Evolutionary conservation across 2,113 vertebrate species (phyloP), one percentile per base, ranked within the genome.

Genomic region (Orthonyx spaldingii): DNA sequence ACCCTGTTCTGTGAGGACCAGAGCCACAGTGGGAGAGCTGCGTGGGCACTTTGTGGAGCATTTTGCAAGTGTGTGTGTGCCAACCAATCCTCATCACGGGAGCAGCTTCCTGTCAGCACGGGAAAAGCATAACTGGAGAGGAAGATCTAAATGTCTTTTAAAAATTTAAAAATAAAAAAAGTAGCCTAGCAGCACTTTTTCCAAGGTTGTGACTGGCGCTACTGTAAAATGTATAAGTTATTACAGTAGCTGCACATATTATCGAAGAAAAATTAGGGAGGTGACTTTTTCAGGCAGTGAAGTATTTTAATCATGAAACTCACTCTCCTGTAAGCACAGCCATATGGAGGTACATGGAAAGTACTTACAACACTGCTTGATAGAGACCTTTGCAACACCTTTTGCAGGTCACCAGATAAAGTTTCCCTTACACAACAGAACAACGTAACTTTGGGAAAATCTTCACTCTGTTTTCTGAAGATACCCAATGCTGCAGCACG

Each of bases 31-130:
- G 1, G 0, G 56, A 77, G 52, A 84, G 41, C 53, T 63, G n/a
- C 16, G 7, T 20, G n/a, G 30, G 22, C 7, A 17, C 42, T 55
- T 30, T 4, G n/a, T 0, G 0, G 19, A 27, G 24, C 60, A n/a
- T 71, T 71, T 17, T 7, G 24, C 20, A 60, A 70, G 42, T 0
- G 8, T 4, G 16, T 11, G 24, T 2, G 30, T 6, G 21, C 52
- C 35, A 68, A 42, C 23, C 17, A 1, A 16, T 20, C 30, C 63
- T 33, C 14, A 4, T 20, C 64, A 55, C 1, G 0, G 53, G 37
- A 83, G 55, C 53, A 92, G 53, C 41, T 37, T 63, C 35, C 50
- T 22, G 0, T 19, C 37, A 71, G 35, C 46, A 72, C 7, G 28
- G 19, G 20, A 39, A 84, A 35, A 56, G 35, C 16, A 32, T 1